These are phyloP conservation scores for Typhlomys cinereus DNA, from an alignment of 2,113 vertebrate genomes.

Conservation along the genomic window DNA sequence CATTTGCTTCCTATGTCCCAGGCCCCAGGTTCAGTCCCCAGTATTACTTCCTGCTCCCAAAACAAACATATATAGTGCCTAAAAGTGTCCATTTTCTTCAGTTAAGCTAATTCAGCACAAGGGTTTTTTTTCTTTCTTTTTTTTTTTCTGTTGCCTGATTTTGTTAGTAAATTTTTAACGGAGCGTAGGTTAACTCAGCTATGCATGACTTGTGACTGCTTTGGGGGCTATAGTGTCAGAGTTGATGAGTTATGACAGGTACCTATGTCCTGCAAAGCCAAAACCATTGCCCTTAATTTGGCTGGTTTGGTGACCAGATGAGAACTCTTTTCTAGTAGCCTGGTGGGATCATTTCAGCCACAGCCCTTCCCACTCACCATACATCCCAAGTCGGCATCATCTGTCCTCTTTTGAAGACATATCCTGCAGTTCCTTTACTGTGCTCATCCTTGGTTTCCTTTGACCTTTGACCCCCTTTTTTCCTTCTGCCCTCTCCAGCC, in stretches of 20 bases:
- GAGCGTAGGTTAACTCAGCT: neutral
- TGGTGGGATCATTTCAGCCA: neutral
- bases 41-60: no score
- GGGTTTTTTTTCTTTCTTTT: no score
- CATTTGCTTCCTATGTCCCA: no score
- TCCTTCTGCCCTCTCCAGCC: constrained; percentile 77
- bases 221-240: neutral
- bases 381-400: neutral
- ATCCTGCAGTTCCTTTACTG: neutral
- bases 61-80: no score
- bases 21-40: no score
- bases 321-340: neutral
- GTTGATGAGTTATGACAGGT: constrained; percentile 3
- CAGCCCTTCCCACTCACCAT: neutral
- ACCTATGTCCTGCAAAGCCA: neutral
- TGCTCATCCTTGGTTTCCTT: constrained; percentile 32
- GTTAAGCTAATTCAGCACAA: no score
- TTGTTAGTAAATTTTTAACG: constrained; percentile 42
- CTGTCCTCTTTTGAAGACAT: neutral
- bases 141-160: no score
- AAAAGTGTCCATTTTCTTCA: no score
- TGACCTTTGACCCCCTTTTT: neutral
- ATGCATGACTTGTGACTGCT: neutral
- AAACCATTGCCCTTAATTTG: neutral
- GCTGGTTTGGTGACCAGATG: neutral